Percentiles rank a stretch among this genome's conserved stretches.
phyloP scores from a whole-genome alignment of 2,113 vertebrate species.

The Ceratotherium simum region DNA sequence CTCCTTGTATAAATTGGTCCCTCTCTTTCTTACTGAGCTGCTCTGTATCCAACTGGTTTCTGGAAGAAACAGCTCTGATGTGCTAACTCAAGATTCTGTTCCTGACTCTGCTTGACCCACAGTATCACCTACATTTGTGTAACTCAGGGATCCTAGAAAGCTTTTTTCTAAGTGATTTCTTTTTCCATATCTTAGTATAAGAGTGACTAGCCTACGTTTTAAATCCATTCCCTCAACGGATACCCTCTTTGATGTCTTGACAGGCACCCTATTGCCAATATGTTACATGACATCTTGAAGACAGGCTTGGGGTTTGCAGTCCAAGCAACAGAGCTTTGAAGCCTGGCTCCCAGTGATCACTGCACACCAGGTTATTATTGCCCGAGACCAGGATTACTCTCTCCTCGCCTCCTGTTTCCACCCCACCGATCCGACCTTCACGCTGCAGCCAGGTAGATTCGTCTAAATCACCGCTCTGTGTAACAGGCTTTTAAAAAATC shows the following conservation, averaged over 20 bases:
- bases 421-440: neutral
- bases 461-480: neutral
- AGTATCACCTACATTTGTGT: neutral
- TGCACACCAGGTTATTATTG: neutral
- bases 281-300: neutral
- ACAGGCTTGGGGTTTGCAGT: neutral
- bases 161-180: neutral
- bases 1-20: neutral
- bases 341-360: neutral
- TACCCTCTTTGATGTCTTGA: neutral
- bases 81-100: neutral
- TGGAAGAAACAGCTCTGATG: neutral
- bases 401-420: neutral
- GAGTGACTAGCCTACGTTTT: neutral
- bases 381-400: neutral
- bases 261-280: neutral
- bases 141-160: neutral
- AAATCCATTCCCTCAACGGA: neutral
- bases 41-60: neutral
- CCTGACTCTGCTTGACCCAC: neutral
- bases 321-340: neutral
- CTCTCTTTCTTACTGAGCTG: neutral
- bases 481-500: neutral
- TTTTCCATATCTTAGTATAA: neutral
- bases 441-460: neutral